phyloP scores from a whole-genome alignment of 2,113 vertebrate genomes.

The Phylloscopus trochiloides region DNA sequence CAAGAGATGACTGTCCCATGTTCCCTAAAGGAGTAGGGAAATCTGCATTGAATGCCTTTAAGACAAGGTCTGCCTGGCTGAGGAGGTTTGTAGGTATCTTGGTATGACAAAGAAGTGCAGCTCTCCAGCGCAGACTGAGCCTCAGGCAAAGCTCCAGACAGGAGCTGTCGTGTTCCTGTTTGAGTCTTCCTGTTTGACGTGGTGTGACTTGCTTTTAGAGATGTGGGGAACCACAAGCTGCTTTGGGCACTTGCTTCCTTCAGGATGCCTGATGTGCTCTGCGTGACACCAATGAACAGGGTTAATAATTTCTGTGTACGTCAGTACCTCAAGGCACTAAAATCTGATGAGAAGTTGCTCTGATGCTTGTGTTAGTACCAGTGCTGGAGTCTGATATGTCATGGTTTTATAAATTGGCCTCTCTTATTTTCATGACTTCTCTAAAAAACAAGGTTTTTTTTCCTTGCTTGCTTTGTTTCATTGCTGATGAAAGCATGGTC shows the following conservation, averaged over 20 bases:
- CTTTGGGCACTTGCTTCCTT: background rate
- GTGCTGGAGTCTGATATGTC: background rate
- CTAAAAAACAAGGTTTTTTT: background rate
- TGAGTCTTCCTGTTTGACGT: background rate
- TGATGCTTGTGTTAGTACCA: background rate
- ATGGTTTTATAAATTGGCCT: background rate
- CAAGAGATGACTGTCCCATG: background rate
- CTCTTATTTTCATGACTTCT: background rate
- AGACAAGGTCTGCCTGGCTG: background rate
- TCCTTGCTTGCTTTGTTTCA: background rate
- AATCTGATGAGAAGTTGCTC: background rate
- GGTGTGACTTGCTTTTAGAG: background rate
- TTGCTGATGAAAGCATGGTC: background rate
- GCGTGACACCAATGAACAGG: background rate
- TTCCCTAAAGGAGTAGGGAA: background rate
- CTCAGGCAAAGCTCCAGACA: background rate
- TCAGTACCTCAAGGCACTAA: background rate
- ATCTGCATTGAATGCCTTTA: background rate
- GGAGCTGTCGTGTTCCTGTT: background rate
- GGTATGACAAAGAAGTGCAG: background rate
- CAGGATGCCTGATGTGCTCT: background rate
- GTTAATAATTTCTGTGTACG: background rate
- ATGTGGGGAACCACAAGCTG: background rate
- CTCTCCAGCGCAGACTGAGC: background rate
- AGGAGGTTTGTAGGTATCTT: background rate